phyloP scores from a whole-genome alignment of 37 sponge, comb jelly and placozoan genomes.

The Axinella damicornis region DNA sequence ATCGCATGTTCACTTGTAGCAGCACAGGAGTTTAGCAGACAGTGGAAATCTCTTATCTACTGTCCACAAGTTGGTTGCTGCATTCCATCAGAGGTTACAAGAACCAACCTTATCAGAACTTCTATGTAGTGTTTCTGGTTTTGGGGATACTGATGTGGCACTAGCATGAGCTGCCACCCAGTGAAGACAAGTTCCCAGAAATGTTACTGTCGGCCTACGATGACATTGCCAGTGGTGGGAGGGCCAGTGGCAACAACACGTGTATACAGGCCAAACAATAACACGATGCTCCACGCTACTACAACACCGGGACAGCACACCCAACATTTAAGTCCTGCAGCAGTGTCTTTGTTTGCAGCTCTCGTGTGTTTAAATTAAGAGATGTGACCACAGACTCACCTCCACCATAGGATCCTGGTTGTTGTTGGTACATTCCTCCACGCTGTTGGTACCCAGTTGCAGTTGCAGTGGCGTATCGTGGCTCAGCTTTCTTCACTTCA shows the following conservation, averaged over 20 bases:
- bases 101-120: no score
- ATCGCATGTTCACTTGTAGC: no score
- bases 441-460: neutral
- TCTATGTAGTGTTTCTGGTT: neutral
- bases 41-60: no score
- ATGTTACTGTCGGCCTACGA: neutral
- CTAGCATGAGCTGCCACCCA: neutral
- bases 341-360: no score
- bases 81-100: no score
- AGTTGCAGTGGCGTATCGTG: neutral
- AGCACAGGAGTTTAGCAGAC: no score
- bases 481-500: conserved; percentile 62
- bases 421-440: neutral
- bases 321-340: no score
- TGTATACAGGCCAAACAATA: neutral
- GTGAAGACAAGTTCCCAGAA: neutral
- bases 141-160: neutral
- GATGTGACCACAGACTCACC: neutral
- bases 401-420: neutral
- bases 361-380: no score
- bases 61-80: no score
- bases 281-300: no score
- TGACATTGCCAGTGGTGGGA: neutral
- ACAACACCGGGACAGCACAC: no score
- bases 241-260: neutral